phyloP scores from a whole-genome alignment of 2,888 invertebrate genomes.

The Dastarcus helophoroides region DNA sequence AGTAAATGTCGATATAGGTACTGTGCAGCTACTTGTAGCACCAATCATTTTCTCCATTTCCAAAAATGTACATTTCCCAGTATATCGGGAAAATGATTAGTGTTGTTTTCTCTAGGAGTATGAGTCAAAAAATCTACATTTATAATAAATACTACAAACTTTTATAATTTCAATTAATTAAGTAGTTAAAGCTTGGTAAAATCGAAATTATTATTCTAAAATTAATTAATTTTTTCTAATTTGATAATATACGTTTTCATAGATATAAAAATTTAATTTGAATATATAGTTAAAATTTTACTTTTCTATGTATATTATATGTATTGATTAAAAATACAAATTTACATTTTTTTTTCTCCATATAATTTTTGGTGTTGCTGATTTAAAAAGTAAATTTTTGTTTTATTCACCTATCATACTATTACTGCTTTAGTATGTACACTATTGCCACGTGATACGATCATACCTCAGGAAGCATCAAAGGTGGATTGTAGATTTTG shows the following conservation, averaged over 20 bases:
- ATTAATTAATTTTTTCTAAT: constrained; percentile 26
- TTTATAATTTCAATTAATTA: constrained; percentile 24
- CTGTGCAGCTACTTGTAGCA: constrained; percentile 24
- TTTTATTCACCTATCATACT: constrained; percentile 1
- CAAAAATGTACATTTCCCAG: constrained; percentile 4
- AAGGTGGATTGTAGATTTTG: too few relatives aligned
- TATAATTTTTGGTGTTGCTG: constrained; percentile 30
- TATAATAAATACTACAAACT: too few relatives aligned
- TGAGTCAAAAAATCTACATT: constrained; percentile 26
- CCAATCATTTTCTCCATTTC: constrained; percentile 17
- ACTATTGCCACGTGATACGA: too few relatives aligned
- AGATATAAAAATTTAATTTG: constrained; percentile 31
- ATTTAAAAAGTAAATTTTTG: constrained; percentile 10
- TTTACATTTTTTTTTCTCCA: constrained; percentile 25
- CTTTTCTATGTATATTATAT: constrained; percentile 22
- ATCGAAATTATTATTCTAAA: constrained; percentile 23
- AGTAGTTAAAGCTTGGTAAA: constrained; percentile 20
- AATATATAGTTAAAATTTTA: constrained; percentile 24
- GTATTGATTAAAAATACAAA: constrained; percentile 30
- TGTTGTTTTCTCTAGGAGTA: constrained; percentile 18
- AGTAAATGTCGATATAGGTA: constrained; percentile 28
- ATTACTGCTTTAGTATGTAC: background rate
- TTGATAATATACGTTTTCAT: constrained; percentile 26
- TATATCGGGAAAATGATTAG: constrained; percentile 17
- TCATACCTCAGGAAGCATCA: too few relatives aligned